These are phyloP conservation scores for Poeciliopsis gracilis DNA, from an alignment of 2,797 vertebrate genomes.

Conservation along the genomic window DNA sequence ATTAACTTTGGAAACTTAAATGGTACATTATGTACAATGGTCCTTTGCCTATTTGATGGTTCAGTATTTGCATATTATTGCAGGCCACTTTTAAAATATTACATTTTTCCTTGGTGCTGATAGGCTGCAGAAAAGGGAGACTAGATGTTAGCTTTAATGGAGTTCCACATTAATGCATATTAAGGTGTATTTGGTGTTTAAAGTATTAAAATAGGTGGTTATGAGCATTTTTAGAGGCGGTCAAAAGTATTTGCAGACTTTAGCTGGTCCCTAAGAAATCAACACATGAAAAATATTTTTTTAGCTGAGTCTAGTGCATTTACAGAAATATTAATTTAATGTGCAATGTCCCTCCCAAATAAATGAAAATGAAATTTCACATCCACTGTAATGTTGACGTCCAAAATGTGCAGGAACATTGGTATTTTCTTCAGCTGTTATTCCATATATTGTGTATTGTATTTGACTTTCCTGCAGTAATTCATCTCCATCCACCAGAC, in stretches of 20 bases:
- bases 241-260: background rate
- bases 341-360: too few species aligned
- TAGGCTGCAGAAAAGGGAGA: background rate
- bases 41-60: background rate
- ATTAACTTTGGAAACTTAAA: background rate
- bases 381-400: background rate
- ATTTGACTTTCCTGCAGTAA: conserved; percentile 39
- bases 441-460: background rate
- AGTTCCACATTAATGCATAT: background rate
- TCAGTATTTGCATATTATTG: background rate
- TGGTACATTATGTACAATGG: background rate
- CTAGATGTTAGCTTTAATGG: background rate
- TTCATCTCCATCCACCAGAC: conserved; percentile 38
- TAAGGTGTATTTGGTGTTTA: background rate
- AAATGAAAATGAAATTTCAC: too few species aligned
- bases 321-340: too few species aligned
- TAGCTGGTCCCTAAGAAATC: background rate
- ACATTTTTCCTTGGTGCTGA: background rate
- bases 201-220: background rate
- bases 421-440: background rate
- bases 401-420: background rate
- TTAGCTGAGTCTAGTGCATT: too few species aligned
- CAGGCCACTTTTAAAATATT: background rate
- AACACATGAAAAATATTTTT: too few species aligned
- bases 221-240: background rate